Conservation (phyloP, 2,888 invertebrate genomes). For the Uropetala carovei region DNA sequence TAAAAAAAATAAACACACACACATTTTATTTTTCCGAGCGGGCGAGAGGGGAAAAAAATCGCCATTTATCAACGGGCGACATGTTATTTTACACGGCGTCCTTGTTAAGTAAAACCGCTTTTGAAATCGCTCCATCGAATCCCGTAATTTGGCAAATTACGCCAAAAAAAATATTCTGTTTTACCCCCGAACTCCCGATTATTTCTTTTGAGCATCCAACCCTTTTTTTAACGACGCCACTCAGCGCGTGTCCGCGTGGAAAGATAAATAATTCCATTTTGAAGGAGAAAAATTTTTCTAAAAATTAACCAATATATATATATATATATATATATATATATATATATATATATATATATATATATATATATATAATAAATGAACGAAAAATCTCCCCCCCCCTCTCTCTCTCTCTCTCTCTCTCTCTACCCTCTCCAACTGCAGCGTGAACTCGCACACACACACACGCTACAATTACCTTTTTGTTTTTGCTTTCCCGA, state of each 20-base stretch:
- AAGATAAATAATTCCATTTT: background rate
- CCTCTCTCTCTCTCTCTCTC: too few relatives aligned
- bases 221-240: background rate
- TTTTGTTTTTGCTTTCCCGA: background rate
- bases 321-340: too few relatives aligned
- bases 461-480: background rate
- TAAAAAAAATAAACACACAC: background rate
- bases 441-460: background rate
- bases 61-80: background rate
- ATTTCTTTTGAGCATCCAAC: background rate
- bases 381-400: too few relatives aligned
- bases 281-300: background rate
- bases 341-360: too few relatives aligned
- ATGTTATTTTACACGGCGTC: background rate
- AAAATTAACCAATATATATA: too few relatives aligned
- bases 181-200: background rate
- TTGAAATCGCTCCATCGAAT: conserved; percentile 7
- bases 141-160: conserved; percentile 25
- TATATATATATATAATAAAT: too few relatives aligned
- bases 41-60: background rate
- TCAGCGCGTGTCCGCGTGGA: conserved; percentile 9
- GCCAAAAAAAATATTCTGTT: background rate
- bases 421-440: background rate
- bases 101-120: background rate
- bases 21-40: background rate